Evolutionary conservation across 2,888 invertebrate species (phyloP).

Genomic region (Apotomis capreana): DNA sequence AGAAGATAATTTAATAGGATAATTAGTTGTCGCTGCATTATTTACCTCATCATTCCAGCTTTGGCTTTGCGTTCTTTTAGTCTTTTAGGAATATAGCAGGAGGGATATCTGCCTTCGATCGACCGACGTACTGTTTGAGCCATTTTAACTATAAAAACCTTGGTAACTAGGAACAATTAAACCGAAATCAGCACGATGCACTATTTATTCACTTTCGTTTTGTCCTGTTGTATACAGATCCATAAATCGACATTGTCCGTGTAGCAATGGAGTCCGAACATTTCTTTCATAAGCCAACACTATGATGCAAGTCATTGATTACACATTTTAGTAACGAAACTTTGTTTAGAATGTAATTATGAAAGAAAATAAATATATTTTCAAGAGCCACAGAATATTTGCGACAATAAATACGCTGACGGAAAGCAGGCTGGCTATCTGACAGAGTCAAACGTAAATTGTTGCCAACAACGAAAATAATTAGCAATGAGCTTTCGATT

Average conservation of each 20-base stretch:
- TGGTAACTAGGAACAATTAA: constrained; percentile 50
- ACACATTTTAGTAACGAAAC: constrained; percentile 32
- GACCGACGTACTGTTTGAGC: constrained; percentile 88
- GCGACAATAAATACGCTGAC: constrained; percentile 46
- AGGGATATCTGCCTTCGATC: constrained; percentile 89
- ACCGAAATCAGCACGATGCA: constrained; percentile 67
- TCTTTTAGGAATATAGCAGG: constrained; percentile 88
- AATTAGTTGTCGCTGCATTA: constrained; percentile 22
- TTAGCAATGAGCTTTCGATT: too few species aligned
- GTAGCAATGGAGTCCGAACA: constrained; percentile 52
- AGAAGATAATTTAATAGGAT: neutral
- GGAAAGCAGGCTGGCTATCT: constrained; percentile 45
- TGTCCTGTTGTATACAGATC: constrained; percentile 78
- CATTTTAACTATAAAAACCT: constrained; percentile 79
- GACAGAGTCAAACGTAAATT: constrained; percentile 32
- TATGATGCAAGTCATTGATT: constrained; percentile 16
- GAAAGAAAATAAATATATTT: constrained; percentile 19
- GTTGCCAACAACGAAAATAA: constrained; percentile 21
- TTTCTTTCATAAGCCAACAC: constrained; percentile 30
- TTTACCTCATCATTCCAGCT: constrained; percentile 83
- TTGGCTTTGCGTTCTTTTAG: constrained; percentile 89
- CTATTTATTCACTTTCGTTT: constrained; percentile 80
- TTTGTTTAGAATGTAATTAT: constrained; percentile 6
- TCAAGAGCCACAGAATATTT: constrained; percentile 23
- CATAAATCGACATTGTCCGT: constrained; percentile 75